phyloP scores from a whole-genome alignment of 2,113 vertebrate species.

The Varanus salvator region DNA sequence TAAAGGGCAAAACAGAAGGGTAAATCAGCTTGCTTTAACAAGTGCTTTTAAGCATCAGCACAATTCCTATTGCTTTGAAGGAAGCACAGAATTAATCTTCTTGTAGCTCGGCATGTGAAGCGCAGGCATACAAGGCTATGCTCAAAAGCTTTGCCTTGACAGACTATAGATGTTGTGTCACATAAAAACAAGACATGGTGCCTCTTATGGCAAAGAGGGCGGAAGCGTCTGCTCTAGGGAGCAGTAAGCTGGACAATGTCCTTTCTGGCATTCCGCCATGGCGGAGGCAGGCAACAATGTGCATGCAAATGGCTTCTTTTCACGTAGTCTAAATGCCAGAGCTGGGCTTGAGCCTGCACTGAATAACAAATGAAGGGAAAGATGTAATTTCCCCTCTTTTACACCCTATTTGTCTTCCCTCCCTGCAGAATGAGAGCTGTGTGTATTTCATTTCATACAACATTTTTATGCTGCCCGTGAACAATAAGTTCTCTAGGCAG shows the following conservation, averaged over 20 bases:
- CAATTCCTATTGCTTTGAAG: neutral
- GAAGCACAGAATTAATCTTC: conserved; percentile 25
- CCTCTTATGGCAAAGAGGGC: neutral
- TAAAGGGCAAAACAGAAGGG: conserved; percentile 15
- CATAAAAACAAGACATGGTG: neutral
- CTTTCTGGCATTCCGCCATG: conserved; percentile 44
- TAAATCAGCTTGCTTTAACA: conserved; percentile 32
- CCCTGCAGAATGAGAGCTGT: conserved; percentile 4
- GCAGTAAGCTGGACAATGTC: neutral
- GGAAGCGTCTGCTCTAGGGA: conserved; percentile 45
- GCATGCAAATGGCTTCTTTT: conserved; percentile 55
- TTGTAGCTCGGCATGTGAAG: neutral
- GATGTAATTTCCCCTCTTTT: conserved; percentile 27
- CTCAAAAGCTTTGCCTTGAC: conserved; percentile 50
- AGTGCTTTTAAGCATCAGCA: neutral
- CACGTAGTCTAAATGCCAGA: conserved; percentile 36
- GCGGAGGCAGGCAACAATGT: conserved; percentile 42
- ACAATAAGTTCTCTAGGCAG: too few relatives aligned
- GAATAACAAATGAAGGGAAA: conserved; percentile 49
- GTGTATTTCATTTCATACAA: neutral
- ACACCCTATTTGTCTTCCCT: neutral
- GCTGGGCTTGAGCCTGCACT: conserved; percentile 45
- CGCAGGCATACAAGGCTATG: neutral
- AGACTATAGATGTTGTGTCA: conserved; percentile 2
- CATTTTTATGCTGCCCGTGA: neutral